phyloP scores from a whole-genome alignment of 2,797 vertebrate species.

The Syndactyla subalaris region DNA sequence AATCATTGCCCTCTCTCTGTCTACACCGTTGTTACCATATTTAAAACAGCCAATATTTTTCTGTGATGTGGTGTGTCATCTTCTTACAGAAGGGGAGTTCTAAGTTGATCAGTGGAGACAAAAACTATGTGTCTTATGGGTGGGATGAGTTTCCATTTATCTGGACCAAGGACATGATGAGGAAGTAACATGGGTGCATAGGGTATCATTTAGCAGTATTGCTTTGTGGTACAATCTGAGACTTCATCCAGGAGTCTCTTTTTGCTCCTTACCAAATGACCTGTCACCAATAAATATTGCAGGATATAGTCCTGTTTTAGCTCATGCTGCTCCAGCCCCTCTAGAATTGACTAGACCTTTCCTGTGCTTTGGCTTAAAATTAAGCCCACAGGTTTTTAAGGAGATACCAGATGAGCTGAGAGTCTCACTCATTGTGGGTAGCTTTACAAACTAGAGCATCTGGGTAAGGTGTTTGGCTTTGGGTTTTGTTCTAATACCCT shows the following conservation, averaged over 20 bases:
- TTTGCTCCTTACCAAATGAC: neutral
- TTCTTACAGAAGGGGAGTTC: neutral
- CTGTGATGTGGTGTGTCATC: neutral
- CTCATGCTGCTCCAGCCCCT: neutral
- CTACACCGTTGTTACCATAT: rapidly evolving
- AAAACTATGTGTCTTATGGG: neutral
- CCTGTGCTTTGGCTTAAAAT: neutral
- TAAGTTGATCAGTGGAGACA: neutral
- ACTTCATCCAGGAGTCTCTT: neutral
- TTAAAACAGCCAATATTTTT: neutral
- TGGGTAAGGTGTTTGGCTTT: neutral
- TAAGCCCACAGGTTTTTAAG: neutral
- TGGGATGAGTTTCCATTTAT: neutral
- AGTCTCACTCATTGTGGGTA: rapidly evolving
- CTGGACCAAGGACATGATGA: neutral
- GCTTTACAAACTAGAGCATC: neutral
- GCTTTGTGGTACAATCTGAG: neutral
- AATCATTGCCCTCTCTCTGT: neutral
- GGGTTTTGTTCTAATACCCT: neutral
- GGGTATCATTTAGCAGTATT: neutral
- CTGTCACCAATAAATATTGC: neutral
- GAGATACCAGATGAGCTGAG: neutral
- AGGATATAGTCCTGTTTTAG: neutral
- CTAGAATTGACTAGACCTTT: neutral
- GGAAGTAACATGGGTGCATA: neutral